A percentile compares a stretch with the other conserved stretches of the same genome.
Conservation (phyloP, 2,888 invertebrate species). For the Protophormia terraenovae region DNA sequence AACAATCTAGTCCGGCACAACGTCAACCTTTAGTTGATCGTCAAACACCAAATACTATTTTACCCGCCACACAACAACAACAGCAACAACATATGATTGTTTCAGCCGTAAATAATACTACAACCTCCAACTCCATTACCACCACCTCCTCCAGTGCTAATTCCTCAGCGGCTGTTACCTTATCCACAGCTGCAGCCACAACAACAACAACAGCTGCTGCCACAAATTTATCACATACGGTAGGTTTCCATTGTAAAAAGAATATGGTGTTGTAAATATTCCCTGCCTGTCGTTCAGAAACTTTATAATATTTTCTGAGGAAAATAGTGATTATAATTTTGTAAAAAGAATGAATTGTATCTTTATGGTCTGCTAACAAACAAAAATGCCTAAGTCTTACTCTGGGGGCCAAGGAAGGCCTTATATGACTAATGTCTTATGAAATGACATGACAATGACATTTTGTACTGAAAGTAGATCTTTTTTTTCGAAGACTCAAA, state of each 20-base stretch:
- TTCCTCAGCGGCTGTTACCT: slow-evolving; percentile 56
- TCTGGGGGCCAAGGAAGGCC: background rate
- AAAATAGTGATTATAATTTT: background rate
- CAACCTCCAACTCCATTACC: slow-evolving; percentile 45
- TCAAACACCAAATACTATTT: slow-evolving; percentile 89
- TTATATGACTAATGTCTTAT: background rate
- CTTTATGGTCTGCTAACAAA: background rate
- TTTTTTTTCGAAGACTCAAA: background rate
- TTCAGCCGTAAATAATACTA: slow-evolving; percentile 42
- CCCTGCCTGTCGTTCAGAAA: background rate
- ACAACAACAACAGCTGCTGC: slow-evolving; percentile 71
- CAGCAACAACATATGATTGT: slow-evolving; percentile 62
- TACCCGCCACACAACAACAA: slow-evolving; percentile 77
- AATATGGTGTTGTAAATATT: slow-evolving; percentile 46
- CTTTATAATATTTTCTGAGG: background rate
- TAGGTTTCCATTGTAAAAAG: slow-evolving; percentile 71
- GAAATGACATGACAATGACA: background rate
- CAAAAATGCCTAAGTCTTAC: background rate
- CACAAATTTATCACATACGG: slow-evolving; percentile 74
- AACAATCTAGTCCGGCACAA: slow-evolving; percentile 76
- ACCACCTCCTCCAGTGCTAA: slow-evolving; percentile 42
- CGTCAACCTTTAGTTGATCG: slow-evolving; percentile 90
- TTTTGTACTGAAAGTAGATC: background rate
- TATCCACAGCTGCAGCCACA: slow-evolving; percentile 67
- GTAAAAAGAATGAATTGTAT: background rate